phyloP scores from a whole-genome alignment of 2,888 invertebrate genomes.

The Philaethria dido region DNA sequence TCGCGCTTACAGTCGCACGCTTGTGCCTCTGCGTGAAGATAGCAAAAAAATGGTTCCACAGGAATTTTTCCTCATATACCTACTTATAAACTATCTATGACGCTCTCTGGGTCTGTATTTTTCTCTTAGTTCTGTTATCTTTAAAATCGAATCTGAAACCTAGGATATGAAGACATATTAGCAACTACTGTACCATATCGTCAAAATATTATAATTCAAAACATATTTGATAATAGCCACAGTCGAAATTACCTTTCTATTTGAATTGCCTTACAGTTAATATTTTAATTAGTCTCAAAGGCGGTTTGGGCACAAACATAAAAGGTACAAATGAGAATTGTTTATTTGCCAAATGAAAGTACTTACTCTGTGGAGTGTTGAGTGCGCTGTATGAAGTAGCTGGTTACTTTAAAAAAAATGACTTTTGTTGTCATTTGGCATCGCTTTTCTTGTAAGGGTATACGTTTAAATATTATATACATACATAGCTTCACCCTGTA shows the following conservation, averaged over 20 bases:
- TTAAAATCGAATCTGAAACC: too few species aligned
- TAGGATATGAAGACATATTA: neutral
- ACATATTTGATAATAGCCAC: slow-evolving; percentile 1
- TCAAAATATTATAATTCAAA: neutral
- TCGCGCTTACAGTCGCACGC: too few species aligned
- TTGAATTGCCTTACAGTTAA: slow-evolving; percentile 17
- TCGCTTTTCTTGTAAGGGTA: too few species aligned
- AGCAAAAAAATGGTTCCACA: too few species aligned
- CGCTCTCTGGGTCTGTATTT: too few species aligned
- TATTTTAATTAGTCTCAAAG: slow-evolving; percentile 36
- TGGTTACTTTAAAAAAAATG: neutral
- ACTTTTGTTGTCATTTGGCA: neutral
- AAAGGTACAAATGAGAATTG: slow-evolving; percentile 23
- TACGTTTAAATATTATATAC: too few species aligned
- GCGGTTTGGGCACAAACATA: slow-evolving; percentile 28
- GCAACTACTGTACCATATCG: neutral
- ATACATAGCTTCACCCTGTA: too few species aligned
- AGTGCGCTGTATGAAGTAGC: neutral
- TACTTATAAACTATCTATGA: too few species aligned
- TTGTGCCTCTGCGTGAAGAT: too few species aligned
- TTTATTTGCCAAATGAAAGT: slow-evolving; percentile 25
- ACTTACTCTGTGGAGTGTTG: neutral
- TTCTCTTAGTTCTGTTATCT: too few species aligned
- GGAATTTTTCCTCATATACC: too few species aligned
- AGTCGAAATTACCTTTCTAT: slow-evolving; percentile 22